Evolutionary conservation across 2,888 invertebrate species (phyloP), one percentile per base, ranked within the genome.

Genomic region (Dasysyrphus tricinctus): DNA sequence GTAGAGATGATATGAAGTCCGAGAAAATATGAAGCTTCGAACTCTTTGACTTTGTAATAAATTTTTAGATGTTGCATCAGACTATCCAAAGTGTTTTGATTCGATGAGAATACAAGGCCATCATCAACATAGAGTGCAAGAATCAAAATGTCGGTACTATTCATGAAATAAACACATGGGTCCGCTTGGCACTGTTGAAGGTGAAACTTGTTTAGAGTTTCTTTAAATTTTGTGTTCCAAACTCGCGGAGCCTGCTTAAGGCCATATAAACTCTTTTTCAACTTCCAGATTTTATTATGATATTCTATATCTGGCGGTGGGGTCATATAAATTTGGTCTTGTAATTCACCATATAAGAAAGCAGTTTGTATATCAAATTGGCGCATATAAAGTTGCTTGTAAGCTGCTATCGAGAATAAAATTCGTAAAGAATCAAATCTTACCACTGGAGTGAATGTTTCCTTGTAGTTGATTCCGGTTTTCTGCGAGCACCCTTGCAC

Each of bases 281-380:
- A n/a, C n/a, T n/a, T n/a, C n/a, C n/a, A n/a, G n/a, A n/a, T n/a
- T n/a, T n/a, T n/a, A n/a, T n/a, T n/a, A n/a, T n/a, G n/a, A n/a
- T n/a, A n/a, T n/a, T n/a, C n/a, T n/a, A n/a, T n/a, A n/a, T 56
- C 32, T 14, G 32, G 54, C 2, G 54, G 29, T 56, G 32, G 54
- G 5, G 54, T 56, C 32, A 56, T 19, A 32, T 29, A 56, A 7
- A 56, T 56, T 56, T 56, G 14, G 12, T 56, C 54, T 56, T 12
- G 54, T 16, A 56, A 56, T 32, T 56, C n/a, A n/a, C n/a, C n/a
- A n/a, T n/a, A n/a, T n/a, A n/a, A n/a, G n/a, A n/a, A n/a, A n/a
- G n/a, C n/a, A 32, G 63, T 63, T 65, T 65, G 65, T 65, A 65
- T 65, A 32, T 65, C 65, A 65, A 65, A 49, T 32, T 65, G 65